Evolutionary conservation across 1,140 invertebrate species (phyloP).

Genomic region (Dendrolimus punctatus): DNA sequence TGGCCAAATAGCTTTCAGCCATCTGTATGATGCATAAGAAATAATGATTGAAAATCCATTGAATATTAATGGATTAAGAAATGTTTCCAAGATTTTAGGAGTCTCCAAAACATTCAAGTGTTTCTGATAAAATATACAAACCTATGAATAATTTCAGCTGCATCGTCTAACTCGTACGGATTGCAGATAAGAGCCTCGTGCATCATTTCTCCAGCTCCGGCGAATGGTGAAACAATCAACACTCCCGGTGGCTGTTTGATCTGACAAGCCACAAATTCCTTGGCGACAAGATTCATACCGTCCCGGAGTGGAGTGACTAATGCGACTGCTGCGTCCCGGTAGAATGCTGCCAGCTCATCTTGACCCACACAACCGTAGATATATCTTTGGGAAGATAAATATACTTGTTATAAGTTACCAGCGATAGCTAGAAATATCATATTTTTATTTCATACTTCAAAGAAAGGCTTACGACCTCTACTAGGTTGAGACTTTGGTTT

Average conservation of each 20-base stretch:
- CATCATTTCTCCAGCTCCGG: conserved; percentile 93
- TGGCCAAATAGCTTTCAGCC: no score
- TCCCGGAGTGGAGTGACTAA: conserved; percentile 90
- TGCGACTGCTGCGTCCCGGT: conserved; percentile 88
- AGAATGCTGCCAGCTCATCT: conserved; percentile 88
- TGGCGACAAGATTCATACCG: conserved; percentile 95
- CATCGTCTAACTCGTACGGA: conserved; percentile 90
- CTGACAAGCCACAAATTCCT: conserved; percentile 94
- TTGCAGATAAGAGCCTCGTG: conserved; percentile 92
- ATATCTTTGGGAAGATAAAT: conserved; percentile 69
- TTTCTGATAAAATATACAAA: conserved; percentile 21
- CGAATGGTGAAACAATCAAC: conserved; percentile 91
- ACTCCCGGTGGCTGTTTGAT: conserved; percentile 91
- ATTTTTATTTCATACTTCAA: no score
- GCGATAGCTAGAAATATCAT: no score
- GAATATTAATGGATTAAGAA: no score
- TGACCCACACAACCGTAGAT: conserved; percentile 92
- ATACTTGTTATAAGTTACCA: conserved; percentile 1
- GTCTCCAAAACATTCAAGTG: background rate
- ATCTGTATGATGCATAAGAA: no score
- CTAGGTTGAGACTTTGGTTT: no score
- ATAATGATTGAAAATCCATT: no score
- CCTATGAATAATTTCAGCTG: conserved; percentile 89
- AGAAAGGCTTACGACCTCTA: no score
- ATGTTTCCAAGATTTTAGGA: no score